A percentile compares a stretch with the other conserved stretches of the same genome.
Evolutionary conservation across 2,797 vertebrate genomes (phyloP).

Genomic region (Choloepus didactylus): DNA sequence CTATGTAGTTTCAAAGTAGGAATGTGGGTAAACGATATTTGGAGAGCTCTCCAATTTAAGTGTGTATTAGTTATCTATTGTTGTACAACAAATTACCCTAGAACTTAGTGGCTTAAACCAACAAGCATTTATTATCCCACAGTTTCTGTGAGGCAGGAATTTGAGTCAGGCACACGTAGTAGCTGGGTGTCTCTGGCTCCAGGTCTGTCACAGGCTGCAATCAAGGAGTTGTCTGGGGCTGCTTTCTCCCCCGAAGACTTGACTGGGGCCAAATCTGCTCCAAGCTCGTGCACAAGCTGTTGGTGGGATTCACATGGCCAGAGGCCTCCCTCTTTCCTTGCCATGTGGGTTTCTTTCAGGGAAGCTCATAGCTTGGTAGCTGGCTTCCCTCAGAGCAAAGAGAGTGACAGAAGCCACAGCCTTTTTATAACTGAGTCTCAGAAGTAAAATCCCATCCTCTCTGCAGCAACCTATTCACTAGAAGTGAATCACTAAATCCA

Average conservation of each 20-base stretch:
- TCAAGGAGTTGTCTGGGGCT: neutral
- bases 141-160: conserved; percentile 1
- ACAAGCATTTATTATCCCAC: neutral
- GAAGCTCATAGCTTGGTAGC: neutral
- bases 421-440: conserved; percentile 25
- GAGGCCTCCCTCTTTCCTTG: neutral
- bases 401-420: neutral
- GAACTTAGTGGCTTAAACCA: neutral
- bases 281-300: neutral
- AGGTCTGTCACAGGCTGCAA: neutral
- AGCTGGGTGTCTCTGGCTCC: neutral
- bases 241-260: neutral
- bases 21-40: neutral
- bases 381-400: neutral
- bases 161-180: neutral
- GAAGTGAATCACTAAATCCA: conserved; percentile 10
- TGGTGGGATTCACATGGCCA: neutral
- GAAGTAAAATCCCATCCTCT: neutral
- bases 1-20: neutral
- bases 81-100: neutral
- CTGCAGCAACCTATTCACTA: neutral
- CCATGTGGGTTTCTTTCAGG: neutral
- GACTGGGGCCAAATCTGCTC: neutral
- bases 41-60: neutral
- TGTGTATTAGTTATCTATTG: neutral